Evolutionary conservation across 2,797 vertebrate species (phyloP).

Genomic region (Sylvilagus floridanus): DNA sequence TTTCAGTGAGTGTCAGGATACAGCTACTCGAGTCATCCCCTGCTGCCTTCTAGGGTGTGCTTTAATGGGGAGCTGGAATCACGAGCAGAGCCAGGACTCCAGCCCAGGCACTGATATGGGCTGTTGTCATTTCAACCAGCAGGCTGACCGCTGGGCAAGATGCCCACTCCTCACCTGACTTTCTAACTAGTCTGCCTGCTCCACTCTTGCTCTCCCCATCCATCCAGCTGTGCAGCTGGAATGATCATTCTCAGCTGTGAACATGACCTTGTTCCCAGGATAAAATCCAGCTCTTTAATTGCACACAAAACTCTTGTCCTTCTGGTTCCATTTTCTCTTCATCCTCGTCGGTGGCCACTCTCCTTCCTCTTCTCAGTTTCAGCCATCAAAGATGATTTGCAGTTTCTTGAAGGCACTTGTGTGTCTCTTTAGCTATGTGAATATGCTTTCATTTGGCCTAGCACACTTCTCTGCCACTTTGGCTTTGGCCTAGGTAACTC

Average conservation of each 20-base stretch:
- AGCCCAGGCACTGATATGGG: background rate
- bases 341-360: background rate
- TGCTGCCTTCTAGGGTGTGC: too few species aligned
- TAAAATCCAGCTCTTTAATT: background rate
- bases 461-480: background rate
- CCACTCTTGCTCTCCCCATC: background rate
- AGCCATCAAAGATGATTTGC: background rate
- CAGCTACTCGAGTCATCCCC: too few species aligned
- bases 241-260: too few species aligned
- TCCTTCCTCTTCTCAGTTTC: background rate
- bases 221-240: background rate
- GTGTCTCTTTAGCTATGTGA: background rate
- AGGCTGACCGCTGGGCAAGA: too few species aligned
- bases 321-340: background rate
- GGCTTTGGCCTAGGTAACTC: background rate
- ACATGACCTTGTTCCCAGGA: background rate
- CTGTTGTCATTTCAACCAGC: background rate
- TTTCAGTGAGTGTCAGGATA: too few species aligned
- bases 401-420: background rate
- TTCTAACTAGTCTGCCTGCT: background rate
- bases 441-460: background rate
- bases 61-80: too few species aligned
- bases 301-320: background rate
- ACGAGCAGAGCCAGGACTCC: too few species aligned
- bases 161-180: background rate